Conservation (phyloP, 2,797 vertebrate species). For the Centroberyx gerrardi region DNA sequence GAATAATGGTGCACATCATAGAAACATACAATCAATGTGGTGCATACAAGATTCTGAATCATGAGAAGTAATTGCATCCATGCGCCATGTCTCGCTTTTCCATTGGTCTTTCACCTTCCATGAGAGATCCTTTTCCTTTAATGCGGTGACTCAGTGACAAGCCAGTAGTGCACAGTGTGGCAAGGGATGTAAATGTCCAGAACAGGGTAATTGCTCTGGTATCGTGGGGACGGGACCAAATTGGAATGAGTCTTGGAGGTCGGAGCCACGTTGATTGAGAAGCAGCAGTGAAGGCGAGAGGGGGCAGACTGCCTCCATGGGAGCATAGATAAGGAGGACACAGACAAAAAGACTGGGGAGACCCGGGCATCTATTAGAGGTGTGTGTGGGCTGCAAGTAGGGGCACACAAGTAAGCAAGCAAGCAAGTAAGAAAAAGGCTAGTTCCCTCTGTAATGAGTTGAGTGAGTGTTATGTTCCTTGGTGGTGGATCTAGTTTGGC, state of each 20-base stretch:
- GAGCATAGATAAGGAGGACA: slow-evolving; percentile 73
- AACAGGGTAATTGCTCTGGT: slow-evolving; percentile 80
- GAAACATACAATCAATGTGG: slow-evolving; percentile 1
- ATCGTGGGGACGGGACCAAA: slow-evolving; percentile 73
- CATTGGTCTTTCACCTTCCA: slow-evolving; percentile 49
- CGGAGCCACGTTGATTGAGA: slow-evolving; percentile 75
- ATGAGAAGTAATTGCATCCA: slow-evolving; percentile 21
- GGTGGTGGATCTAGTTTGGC: slow-evolving; percentile 52
- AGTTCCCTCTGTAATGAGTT: slow-evolving; percentile 73
- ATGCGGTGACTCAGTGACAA: slow-evolving; percentile 58
- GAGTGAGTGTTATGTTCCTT: slow-evolving; percentile 66
- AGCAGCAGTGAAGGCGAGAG: slow-evolving; percentile 54
- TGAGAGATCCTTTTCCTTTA: slow-evolving; percentile 48
- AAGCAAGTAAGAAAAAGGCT: slow-evolving; percentile 44
- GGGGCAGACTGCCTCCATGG: slow-evolving; percentile 64
- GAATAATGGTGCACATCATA: slow-evolving; percentile 4
- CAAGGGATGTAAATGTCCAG: slow-evolving; percentile 73
- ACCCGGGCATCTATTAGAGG: slow-evolving; percentile 64
- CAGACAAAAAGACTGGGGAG: slow-evolving; percentile 62
- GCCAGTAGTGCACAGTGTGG: slow-evolving; percentile 46
- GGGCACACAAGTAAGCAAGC: slow-evolving; percentile 51
- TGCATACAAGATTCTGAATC: background rate
- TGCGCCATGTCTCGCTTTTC: slow-evolving; percentile 40
- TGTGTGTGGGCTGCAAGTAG: slow-evolving; percentile 45
- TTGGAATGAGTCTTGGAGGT: slow-evolving; percentile 80